Percentiles rank a stretch among this genome's conserved stretches.
Conservation (phyloP, 2,113 vertebrate genomes). For the Chaetura pelagica region DNA sequence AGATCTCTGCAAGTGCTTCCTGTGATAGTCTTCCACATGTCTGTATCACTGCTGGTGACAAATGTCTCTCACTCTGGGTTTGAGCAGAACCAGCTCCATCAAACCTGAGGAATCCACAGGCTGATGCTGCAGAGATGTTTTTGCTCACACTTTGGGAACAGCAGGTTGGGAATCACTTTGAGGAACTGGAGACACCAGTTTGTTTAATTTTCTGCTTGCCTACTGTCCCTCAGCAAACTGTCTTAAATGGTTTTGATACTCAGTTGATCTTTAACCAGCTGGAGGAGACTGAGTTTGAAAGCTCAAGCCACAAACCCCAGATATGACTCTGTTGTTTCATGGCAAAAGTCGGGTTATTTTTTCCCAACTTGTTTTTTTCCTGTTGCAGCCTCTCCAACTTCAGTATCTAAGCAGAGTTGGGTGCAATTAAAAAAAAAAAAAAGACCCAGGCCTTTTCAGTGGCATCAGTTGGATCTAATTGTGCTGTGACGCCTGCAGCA, state of each 20-base stretch:
- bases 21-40: neutral
- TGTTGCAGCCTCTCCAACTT: neutral
- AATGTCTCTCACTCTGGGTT: neutral
- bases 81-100: neutral
- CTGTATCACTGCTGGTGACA: neutral
- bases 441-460: neutral
- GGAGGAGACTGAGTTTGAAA: neutral
- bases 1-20: neutral
- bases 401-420: neutral
- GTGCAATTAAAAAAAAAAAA: neutral
- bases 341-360: neutral
- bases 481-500: neutral
- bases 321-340: neutral
- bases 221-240: neutral
- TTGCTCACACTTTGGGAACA: neutral
- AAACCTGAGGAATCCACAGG: neutral
- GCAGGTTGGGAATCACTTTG: neutral
- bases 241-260: neutral
- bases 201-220: neutral
- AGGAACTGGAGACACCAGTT: slow-evolving; percentile 6
- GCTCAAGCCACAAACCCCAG: neutral
- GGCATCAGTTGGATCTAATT: neutral
- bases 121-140: neutral
- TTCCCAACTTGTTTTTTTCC: neutral
- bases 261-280: slow-evolving; percentile 23